These are phyloP conservation scores for Holothuria glaberrima DNA, from an alignment of 35 echinoderm and acorn worm genomes.

Conservation along the genomic window DNA sequence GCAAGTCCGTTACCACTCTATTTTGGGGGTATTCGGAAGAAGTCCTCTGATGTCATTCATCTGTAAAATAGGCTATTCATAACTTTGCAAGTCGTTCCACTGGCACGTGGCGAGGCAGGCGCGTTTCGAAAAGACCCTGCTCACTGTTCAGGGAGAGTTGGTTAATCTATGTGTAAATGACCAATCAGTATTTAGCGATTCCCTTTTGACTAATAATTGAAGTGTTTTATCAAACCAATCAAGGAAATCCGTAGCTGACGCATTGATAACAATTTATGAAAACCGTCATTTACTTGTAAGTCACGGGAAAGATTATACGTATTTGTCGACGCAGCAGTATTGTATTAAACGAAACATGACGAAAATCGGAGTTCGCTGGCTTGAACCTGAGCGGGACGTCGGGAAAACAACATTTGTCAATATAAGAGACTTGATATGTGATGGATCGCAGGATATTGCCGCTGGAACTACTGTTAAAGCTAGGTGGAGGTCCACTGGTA, in stretches of 20 bases:
- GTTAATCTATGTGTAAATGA: background rate
- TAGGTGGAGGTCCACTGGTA: too few species aligned
- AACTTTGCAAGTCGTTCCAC: too few species aligned
- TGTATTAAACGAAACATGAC: conserved; percentile 1
- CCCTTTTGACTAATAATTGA: background rate
- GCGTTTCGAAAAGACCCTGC: too few species aligned
- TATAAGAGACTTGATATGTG: conserved; percentile 6
- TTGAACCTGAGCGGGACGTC: conserved; percentile 20
- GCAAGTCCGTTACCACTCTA: too few species aligned
- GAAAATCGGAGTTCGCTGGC: conserved; percentile 22
- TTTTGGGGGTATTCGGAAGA: too few species aligned
- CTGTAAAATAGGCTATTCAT: too few species aligned
- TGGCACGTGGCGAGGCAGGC: too few species aligned
- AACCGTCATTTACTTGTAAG: background rate
- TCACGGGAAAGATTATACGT: background rate
- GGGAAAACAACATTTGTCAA: conserved; percentile 15
- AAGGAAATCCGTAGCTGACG: background rate
- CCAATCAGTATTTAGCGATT: background rate
- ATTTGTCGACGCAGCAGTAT: background rate
- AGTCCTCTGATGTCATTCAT: too few species aligned
- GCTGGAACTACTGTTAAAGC: too few species aligned
- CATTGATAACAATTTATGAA: background rate
- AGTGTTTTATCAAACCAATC: background rate
- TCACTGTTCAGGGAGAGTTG: too few species aligned
- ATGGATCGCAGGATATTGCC: background rate